Percentiles rank a stretch among this genome's conserved stretches.
Conservation (phyloP, 2,797 vertebrate species). For the Phyllotis vaccarum region DNA sequence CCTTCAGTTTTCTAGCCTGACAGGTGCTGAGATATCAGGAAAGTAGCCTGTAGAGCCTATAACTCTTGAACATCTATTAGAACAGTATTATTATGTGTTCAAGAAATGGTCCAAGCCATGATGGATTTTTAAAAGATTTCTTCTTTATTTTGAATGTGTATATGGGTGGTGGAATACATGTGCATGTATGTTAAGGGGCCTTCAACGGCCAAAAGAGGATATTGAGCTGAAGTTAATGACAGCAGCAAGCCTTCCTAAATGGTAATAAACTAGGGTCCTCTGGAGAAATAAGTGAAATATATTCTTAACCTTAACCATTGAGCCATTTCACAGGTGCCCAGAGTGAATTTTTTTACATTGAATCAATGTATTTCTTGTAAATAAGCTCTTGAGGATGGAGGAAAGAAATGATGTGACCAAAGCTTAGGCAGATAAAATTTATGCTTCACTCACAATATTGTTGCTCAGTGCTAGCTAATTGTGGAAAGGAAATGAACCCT, state of each 20-base stretch:
- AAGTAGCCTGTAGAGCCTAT: neutral
- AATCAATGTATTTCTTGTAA: neutral
- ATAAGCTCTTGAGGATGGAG: neutral
- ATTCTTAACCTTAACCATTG: neutral
- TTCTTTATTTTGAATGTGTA: neutral
- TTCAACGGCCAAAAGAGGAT: neutral
- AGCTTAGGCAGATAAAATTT: neutral
- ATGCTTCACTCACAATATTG: neutral
- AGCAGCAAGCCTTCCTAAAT: neutral
- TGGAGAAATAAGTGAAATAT: neutral
- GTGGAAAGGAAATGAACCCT: neutral
- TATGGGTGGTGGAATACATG: neutral
- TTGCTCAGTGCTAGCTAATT: neutral
- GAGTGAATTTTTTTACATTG: neutral
- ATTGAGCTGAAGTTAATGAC: neutral
- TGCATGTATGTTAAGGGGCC: neutral
- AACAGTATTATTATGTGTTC: neutral
- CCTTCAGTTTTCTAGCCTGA: neutral
- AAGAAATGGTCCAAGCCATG: neutral
- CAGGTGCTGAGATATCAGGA: neutral
- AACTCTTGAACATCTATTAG: neutral
- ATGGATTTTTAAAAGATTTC: neutral
- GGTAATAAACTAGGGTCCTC: neutral
- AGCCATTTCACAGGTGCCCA: neutral
- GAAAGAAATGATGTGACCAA: neutral